These are phyloP conservation scores for Pammene aurita DNA, from an alignment of 2,888 invertebrate genomes.

Conservation along the genomic window DNA sequence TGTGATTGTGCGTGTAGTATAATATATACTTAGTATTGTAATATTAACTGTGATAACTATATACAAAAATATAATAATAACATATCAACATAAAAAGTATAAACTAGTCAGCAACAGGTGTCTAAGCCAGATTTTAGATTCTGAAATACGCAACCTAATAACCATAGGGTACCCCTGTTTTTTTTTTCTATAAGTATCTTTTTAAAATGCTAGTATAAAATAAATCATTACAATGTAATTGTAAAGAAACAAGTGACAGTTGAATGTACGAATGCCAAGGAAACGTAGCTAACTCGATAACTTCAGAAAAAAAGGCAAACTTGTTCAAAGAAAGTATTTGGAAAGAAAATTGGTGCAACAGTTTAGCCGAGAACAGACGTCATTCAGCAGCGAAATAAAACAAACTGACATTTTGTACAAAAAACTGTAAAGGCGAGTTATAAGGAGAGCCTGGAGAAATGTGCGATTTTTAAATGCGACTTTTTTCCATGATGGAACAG, in stretches of 20 bases:
- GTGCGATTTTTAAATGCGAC: neutral
- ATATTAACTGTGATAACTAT: no score
- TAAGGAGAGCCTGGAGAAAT: neutral
- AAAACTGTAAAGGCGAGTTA: constrained; percentile 23
- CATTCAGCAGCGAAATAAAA: constrained; percentile 35
- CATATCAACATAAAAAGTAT: no score
- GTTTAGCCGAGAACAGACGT: constrained; percentile 35
- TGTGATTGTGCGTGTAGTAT: no score
- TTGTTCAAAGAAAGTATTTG: constrained; percentile 29
- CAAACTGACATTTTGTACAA: constrained; percentile 33
- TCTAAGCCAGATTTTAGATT: no score
- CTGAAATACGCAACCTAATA: no score
- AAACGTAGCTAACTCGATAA: constrained; percentile 10
- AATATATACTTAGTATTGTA: no score
- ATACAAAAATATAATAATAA: no score
- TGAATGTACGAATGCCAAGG: neutral
- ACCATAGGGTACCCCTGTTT: no score
- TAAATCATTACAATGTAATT: neutral
- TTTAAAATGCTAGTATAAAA: neutral
- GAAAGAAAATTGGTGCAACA: constrained; percentile 40
- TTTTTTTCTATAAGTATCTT: no score
- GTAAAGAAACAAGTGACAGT: neutral
- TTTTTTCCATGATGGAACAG: no score
- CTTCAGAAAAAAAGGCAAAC: constrained; percentile 16
- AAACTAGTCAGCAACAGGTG: no score